A percentile compares a stretch with the other conserved stretches of the same genome.
Conservation (phyloP, 64 coral and sea anemone species). For the Porites australiensis region DNA sequence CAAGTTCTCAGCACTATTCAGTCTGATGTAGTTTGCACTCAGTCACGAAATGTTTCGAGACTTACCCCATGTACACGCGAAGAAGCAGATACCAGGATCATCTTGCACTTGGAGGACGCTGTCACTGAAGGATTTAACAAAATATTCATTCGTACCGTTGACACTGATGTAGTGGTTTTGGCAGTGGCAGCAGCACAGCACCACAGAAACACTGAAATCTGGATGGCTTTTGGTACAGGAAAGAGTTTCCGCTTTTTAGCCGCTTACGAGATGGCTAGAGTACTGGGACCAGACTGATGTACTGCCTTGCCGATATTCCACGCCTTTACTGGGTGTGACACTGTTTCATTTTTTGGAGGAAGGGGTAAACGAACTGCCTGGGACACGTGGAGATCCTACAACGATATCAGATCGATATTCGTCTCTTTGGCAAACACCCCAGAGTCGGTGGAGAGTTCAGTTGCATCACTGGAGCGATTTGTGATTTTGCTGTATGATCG, state of each 20-base stretch:
- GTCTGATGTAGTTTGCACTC: conserved; percentile 32
- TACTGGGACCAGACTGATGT: too few species aligned
- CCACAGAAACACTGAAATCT: too few species aligned
- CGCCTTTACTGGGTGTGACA: conserved; percentile 25
- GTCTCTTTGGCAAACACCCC: neutral
- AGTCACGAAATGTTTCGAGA: conserved; percentile 20
- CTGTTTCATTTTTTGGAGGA: neutral
- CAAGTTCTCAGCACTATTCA: conserved; percentile 47
- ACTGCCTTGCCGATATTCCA: conserved; percentile 2
- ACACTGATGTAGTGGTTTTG: neutral
- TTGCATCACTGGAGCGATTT: too few species aligned
- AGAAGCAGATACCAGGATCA: conserved; percentile 59
- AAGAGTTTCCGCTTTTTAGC: neutral
- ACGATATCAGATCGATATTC: conserved; percentile 8
- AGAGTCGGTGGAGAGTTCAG: too few species aligned
- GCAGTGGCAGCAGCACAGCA: too few species aligned
- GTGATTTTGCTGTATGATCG: too few species aligned
- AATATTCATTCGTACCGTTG: conserved; percentile 40
- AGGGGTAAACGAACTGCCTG: conserved; percentile 18
- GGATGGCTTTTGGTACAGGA: too few species aligned
- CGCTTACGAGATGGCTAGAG: neutral
- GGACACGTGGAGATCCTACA: neutral
- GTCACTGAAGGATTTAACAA: conserved; percentile 44
- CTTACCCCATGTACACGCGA: conserved; percentile 65
- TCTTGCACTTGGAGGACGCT: conserved; percentile 60